These are phyloP conservation scores for Corythornis madagascariensis DNA, from an alignment of 2,113 vertebrate species.

Conservation along the genomic window DNA sequence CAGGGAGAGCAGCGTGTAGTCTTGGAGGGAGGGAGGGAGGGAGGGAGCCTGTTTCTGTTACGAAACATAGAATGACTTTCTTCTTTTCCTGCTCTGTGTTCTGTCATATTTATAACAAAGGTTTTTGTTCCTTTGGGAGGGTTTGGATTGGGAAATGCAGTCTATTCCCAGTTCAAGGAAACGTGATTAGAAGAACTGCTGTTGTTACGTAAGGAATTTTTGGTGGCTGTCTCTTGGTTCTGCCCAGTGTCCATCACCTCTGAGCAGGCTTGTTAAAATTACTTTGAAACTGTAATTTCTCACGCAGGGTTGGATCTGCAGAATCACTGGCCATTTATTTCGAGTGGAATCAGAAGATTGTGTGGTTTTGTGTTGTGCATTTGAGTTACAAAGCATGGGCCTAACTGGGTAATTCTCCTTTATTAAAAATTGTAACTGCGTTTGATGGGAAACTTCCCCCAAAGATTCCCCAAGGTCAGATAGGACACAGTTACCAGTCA, in stretches of 20 bases:
- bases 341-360: background rate
- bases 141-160: background rate
- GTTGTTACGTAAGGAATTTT: background rate
- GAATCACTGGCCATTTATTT: background rate
- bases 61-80: background rate
- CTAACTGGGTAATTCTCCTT: background rate
- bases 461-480: conserved; percentile 31
- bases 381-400: background rate
- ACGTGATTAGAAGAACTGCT: background rate
- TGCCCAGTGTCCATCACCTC: background rate
- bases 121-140: background rate
- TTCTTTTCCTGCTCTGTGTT: background rate
- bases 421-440: background rate
- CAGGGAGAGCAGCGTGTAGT: background rate
- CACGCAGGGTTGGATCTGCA: background rate
- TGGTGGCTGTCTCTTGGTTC: background rate
- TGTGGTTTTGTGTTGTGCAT: background rate
- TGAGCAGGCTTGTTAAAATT: background rate
- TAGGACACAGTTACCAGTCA: conserved; percentile 5
- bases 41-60: background rate
- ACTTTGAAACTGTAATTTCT: background rate
- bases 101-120: background rate
- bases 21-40: background rate
- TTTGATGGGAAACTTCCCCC: background rate
- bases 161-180: background rate